phyloP scores from a whole-genome alignment of 2,888 invertebrate species.

The Bellardia bayeri region DNA sequence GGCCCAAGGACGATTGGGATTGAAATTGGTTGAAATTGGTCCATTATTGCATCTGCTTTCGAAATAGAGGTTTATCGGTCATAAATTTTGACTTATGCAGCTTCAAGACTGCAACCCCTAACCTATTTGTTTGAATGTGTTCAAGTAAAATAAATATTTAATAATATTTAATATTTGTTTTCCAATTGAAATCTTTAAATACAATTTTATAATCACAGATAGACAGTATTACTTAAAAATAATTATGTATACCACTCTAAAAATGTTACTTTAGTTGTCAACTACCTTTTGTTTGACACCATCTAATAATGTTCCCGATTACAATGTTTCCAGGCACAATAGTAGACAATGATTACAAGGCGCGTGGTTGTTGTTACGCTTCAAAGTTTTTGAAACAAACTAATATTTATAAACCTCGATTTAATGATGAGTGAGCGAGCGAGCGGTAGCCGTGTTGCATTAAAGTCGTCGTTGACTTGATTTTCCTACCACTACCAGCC shows the following conservation, averaged over 20 bases:
- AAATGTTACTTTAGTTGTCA: background rate
- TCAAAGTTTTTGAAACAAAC: constrained; percentile 51
- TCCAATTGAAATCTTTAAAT: background rate
- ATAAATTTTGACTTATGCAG: too few relatives aligned
- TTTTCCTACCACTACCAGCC: constrained; percentile 56
- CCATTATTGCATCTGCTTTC: too few relatives aligned
- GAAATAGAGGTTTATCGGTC: too few relatives aligned
- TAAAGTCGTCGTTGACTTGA: constrained; percentile 56
- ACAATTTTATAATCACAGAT: background rate
- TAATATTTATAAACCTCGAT: constrained; percentile 21
- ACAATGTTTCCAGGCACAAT: constrained; percentile 34
- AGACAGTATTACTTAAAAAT: background rate
- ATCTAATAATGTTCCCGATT: constrained; percentile 40
- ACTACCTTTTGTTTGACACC: constrained; percentile 23
- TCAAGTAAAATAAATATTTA: background rate
- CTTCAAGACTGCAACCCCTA: too few relatives aligned
- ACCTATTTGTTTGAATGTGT: too few relatives aligned
- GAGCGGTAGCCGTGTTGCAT: constrained; percentile 39
- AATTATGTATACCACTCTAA: constrained; percentile 46
- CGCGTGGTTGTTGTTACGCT: constrained; percentile 67
- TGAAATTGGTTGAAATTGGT: too few relatives aligned
- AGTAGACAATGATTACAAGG: constrained; percentile 49
- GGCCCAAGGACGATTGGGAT: too few relatives aligned
- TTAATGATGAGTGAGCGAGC: constrained; percentile 42
- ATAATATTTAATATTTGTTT: background rate